These are phyloP conservation scores for Neostethus bicornis DNA, from an alignment of 2,797 vertebrate genomes.

Conservation along the genomic window DNA sequence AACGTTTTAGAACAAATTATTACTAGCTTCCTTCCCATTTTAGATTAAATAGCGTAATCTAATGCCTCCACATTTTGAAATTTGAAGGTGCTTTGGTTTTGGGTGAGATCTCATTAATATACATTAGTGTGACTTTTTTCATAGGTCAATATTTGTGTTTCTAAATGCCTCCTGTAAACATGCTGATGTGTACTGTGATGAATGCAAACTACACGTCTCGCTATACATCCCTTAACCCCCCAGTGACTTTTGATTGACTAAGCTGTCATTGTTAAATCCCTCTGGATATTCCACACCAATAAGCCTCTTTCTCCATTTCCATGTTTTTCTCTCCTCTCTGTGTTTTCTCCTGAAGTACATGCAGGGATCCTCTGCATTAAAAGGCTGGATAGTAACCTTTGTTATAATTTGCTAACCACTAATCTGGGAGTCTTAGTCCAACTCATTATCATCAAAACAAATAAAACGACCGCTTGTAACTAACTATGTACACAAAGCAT, in stretches of 20 bases:
- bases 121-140: neutral
- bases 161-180: neutral
- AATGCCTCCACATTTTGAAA: neutral
- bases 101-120: conserved; percentile 8
- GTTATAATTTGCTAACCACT: neutral
- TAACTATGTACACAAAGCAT: too few relatives aligned
- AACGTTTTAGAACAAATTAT: neutral
- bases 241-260: conserved; percentile 39
- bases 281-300: conserved; percentile 37
- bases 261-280: conserved; percentile 26
- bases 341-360: conserved; percentile 24
- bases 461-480: too few relatives aligned
- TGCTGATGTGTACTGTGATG: neutral
- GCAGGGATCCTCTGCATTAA: conserved; percentile 11
- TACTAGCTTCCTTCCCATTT: neutral
- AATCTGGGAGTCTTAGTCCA: conserved; percentile 41
- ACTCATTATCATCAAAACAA: conserved; percentile 38
- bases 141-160: neutral
- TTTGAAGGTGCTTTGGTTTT: conserved; percentile 28
- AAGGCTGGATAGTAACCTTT: conserved; percentile 30
- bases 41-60: neutral
- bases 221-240: conserved; percentile 22
- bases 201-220: neutral
- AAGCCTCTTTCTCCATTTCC: conserved; percentile 23
- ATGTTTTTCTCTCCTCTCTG: conserved; percentile 16